Percentiles rank a stretch among this genome's conserved stretches.
These are phyloP conservation scores for Monomorium pharaonis DNA, from an alignment of 1,140 invertebrate species.

Conservation along the genomic window DNA sequence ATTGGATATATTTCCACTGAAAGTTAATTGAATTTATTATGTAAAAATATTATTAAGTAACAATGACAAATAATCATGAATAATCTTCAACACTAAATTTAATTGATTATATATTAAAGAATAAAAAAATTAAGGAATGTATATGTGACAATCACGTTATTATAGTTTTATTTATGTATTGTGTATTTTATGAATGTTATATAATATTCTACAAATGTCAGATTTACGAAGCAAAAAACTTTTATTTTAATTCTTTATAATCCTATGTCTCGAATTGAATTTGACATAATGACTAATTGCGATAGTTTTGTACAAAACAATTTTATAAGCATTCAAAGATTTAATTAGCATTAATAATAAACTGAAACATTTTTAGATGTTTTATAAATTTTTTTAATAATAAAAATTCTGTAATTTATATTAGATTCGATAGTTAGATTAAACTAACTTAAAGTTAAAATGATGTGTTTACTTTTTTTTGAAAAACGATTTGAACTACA, in stretches of 20 bases:
- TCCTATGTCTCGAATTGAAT: background rate
- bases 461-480: background rate
- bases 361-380: background rate
- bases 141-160: background rate
- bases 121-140: background rate
- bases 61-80: background rate
- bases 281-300: no score
- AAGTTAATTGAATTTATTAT: slow-evolving; percentile 9
- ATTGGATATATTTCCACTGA: background rate
- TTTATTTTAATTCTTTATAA: background rate
- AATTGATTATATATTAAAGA: background rate
- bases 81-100: background rate
- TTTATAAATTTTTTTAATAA: background rate
- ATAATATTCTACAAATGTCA: background rate
- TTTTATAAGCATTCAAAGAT: no score
- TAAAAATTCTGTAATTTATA: background rate
- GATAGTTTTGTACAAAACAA: no score
- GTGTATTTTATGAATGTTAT: background rate
- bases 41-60: background rate
- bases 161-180: background rate
- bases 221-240: background rate
- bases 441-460: background rate
- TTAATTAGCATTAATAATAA: no score
- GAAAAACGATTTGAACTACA: background rate
- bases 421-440: background rate